Evolutionary conservation across 2,113 vertebrate species (phyloP), one percentile per base, ranked within the genome.

Genomic region (Neotoma lepida): DNA sequence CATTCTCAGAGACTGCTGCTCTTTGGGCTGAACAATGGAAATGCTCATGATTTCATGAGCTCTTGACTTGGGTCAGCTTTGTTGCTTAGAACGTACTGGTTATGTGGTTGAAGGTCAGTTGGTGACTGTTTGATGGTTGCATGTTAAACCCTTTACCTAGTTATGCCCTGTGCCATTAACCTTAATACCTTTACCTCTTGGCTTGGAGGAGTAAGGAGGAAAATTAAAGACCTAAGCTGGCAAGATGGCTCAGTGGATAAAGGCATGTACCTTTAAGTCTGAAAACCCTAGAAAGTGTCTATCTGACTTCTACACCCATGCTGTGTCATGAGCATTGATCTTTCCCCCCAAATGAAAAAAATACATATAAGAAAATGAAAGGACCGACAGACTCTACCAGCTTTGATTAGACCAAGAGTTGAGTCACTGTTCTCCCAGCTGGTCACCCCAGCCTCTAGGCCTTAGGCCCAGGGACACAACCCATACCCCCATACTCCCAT

Each of bases 1-100:
- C 22, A 68, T 85, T 77, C 64, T 90, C 26, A 89, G 78, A 95
- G 10, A 95, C 41, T 9, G 63, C 85, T 92, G 5, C 68, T 61
- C 24, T 80, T 95, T 78, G 39, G 33, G 66, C 44, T 82, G 61
- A 89, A 81, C 70, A 81, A 44, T 78, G 71, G 54, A 78, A 90
- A 92, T 58, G 49, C 9, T 80, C 10, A 80, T 35, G 18, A 70
- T 77, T 63, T 58, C 6, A 61, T n/a, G 30, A 44, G 30, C 18
- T 56, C 15, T 94, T 86, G 56, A 66, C 51, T 70, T 81, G 74
- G 87, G 51, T 93, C 26, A 35, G 10, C 30, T 66, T 56, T 86
- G 39, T 56, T 92, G 33, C 28, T 92, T 88, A 77, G 6, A 93
- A 14, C 28, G 61, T 78, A 33, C 35, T 86, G 56, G 30, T 54